A percentile compares a stretch with the other conserved stretches of the same genome.
phyloP scores from a whole-genome alignment of 2,797 vertebrate species.

The Siniperca obscura region DNA sequence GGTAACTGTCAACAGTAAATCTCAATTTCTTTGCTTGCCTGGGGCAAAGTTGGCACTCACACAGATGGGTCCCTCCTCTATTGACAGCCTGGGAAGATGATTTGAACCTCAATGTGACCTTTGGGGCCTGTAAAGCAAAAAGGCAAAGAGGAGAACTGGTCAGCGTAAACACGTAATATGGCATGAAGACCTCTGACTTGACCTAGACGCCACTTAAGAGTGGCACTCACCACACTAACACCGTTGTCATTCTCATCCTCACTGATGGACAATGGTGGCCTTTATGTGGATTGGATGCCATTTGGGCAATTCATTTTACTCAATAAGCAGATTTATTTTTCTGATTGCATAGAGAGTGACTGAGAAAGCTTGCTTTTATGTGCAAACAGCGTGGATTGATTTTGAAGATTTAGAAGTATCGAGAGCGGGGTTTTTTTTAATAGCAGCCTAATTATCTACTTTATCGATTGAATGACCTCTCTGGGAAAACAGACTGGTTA shows the following conservation, averaged over 20 bases:
- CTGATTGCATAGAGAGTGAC: conserved; percentile 23
- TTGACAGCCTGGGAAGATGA: conserved; percentile 68
- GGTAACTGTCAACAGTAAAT: conserved; percentile 54
- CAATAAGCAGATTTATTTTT: conserved; percentile 47
- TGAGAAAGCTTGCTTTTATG: conserved; percentile 4
- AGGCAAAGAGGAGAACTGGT: conserved; percentile 61
- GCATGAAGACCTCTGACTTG: conserved; percentile 79
- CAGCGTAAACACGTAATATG: conserved; percentile 76
- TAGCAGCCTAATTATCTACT: conserved; percentile 43
- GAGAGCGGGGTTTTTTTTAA: background rate
- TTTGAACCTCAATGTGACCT: conserved; percentile 75
- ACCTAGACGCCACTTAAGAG: conserved; percentile 50
- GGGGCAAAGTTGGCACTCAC: conserved; percentile 57
- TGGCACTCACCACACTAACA: conserved; percentile 43
- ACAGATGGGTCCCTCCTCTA: conserved; percentile 65
- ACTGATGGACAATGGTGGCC: conserved; percentile 41
- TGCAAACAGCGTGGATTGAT: conserved; percentile 15
- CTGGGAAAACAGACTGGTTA: conserved; percentile 51
- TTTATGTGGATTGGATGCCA: conserved; percentile 54
- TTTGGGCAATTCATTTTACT: conserved; percentile 43
- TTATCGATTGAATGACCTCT: conserved; percentile 31
- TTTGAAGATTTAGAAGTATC: conserved; percentile 38
- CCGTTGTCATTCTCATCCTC: conserved; percentile 57
- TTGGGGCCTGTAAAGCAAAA: conserved; percentile 60
- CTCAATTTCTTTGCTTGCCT: conserved; percentile 70